phyloP scores from a whole-genome alignment of 92 coral and sea anemone genomes.

The Virgularia gustaviana region DNA sequence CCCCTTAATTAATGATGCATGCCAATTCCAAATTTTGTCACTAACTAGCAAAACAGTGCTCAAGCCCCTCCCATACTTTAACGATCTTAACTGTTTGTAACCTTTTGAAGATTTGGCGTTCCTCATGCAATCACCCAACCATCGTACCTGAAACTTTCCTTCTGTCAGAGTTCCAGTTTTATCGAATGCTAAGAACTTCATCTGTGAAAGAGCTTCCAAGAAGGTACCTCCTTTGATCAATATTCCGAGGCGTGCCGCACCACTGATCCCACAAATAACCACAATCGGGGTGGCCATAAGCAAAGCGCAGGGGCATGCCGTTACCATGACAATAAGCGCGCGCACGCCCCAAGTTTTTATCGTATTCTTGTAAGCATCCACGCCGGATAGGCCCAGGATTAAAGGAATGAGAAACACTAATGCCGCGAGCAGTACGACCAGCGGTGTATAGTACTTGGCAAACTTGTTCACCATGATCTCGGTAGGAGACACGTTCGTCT shows the following conservation, averaged over 20 bases:
- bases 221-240: constrained; percentile 84
- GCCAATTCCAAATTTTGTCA: too few species aligned
- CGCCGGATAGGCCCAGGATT: constrained; percentile 83
- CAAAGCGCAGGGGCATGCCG: constrained; percentile 97
- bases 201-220: constrained; percentile 73
- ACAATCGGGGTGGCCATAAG: constrained; percentile 99
- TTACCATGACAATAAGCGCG: constrained; percentile 84
- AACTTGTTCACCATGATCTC: constrained; percentile 87
- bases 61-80: too few species aligned
- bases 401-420: constrained; percentile 78
- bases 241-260: constrained; percentile 93
- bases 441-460: constrained; percentile 90
- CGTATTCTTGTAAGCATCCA: constrained; percentile 70
- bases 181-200: constrained; percentile 82
- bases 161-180: constrained; percentile 98
- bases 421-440: constrained; percentile 65
- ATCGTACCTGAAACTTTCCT: constrained; percentile 48
- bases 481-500: constrained; percentile 70
- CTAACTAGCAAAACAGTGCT: too few species aligned
- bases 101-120: too few species aligned
- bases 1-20: too few species aligned
- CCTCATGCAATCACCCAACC: too few species aligned
- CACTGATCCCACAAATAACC: constrained; percentile 85
- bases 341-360: constrained; percentile 74
- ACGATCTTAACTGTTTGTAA: too few species aligned